Evolutionary conservation across 2,797 vertebrate genomes (phyloP), one percentile per base, ranked within the genome.

Genomic region (Artibeus jamaicensis): DNA sequence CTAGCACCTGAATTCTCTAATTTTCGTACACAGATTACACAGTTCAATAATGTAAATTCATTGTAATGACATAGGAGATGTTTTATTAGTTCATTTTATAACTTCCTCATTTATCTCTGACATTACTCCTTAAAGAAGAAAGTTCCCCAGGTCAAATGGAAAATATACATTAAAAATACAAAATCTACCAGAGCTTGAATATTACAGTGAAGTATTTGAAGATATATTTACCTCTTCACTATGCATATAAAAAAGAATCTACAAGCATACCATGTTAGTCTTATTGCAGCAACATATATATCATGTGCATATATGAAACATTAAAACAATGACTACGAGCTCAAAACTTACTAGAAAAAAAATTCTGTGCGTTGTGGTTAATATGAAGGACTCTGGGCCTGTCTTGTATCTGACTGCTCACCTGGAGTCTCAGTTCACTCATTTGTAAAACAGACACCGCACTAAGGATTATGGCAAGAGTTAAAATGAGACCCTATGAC

Each of bases 81-180:
- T 26, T 67, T 89, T 76, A 90, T 85, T 29, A 79, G 86, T 89
- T 68, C 29, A 53, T 85, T 87, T 88, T 37, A 81, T 95, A 89
- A 62, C 4, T 48, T 93, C 10, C 26, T 24, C 50, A 73, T 88
- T 96, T 48, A 24, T 59, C 16, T 90, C 53, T 82, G n/a, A 91
- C 0, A 50, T 93, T 76, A 18, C 18, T 91, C 46, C 65, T 91
- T 83, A 46, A 89, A 91, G 14, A 90, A 90, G 39, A 87, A 96
- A 87, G 1, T 37, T 39, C 6, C 68, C 81, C 32, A 62, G 19
- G 26, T 78, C 94, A 85, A 95, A 50, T 42, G 62, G 86, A 94
- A 34, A 39, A 77, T 65, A 71, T 19, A 39, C 50, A 62, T 88
- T 92, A 94, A 74, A 26, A 74, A 76, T 68, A 67, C 55, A 62